These are phyloP conservation scores for Zygogramma bicolorata DNA, from an alignment of 2,888 invertebrate species.

Conservation along the genomic window DNA sequence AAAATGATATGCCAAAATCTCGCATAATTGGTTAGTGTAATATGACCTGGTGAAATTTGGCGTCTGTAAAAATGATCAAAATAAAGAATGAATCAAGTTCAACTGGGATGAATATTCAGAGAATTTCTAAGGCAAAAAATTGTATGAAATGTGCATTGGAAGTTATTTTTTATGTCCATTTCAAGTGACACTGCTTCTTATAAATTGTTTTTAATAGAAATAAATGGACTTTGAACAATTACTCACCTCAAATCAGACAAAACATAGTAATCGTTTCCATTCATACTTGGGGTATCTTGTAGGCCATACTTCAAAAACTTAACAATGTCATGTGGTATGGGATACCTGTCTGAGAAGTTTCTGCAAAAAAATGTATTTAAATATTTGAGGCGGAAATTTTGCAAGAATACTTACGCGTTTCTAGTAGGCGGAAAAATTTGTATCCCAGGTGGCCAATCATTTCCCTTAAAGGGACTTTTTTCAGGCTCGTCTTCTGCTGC, in stretches of 20 bases:
- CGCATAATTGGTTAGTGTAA: conserved; percentile 67
- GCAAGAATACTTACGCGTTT: conserved; percentile 7
- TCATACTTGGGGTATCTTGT: conserved; percentile 15
- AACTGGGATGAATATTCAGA: too few relatives aligned
- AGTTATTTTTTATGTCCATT: too few relatives aligned
- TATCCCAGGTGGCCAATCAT: conserved; percentile 8
- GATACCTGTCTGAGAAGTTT: background rate
- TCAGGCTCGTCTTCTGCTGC: background rate
- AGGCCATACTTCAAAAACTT: conserved; percentile 15
- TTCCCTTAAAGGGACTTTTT: conserved; percentile 32
- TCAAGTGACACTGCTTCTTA: too few relatives aligned
- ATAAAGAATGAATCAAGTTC: too few relatives aligned
- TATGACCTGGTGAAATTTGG: conserved; percentile 60
- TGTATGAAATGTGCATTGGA: too few relatives aligned
- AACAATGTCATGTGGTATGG: conserved; percentile 5
- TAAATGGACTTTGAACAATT: too few relatives aligned
- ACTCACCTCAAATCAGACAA: conserved; percentile 15
- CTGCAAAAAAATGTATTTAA: background rate
- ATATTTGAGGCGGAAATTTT: background rate
- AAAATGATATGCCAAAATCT: conserved; percentile 71
- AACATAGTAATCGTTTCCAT: background rate
- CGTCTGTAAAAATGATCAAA: conserved; percentile 25
- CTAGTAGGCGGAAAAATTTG: background rate
- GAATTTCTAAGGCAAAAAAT: too few relatives aligned
- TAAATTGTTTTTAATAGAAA: too few relatives aligned